Conservation (phyloP, 2,888 invertebrate genomes). For the Drosophila diplacantha region DNA sequence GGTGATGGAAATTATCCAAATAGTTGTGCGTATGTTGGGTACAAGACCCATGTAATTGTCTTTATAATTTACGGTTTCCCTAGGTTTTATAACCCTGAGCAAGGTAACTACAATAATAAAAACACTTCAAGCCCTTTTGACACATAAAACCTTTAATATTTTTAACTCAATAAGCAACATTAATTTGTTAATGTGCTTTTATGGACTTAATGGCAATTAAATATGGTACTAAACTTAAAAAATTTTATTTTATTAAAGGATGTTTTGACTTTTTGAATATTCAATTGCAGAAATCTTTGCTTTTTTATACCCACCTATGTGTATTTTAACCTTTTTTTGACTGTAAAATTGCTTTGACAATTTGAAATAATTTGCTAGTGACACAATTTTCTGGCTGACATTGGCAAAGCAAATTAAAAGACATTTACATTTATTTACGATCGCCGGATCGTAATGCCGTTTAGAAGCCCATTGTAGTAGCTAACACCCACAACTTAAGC, state of each 20-base stretch:
- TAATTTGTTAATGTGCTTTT: background rate
- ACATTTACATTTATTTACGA: slow-evolving; percentile 29
- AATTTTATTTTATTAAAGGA: background rate
- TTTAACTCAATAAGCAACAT: background rate
- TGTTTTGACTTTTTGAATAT: no score
- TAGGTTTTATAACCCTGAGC: background rate
- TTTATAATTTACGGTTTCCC: slow-evolving; percentile 12
- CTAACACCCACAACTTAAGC: slow-evolving; percentile 32
- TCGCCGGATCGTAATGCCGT: slow-evolving; percentile 40
- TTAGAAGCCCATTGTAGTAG: slow-evolving; percentile 1
- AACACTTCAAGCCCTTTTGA: background rate
- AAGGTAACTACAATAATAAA: background rate
- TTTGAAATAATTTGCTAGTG: slow-evolving; percentile 53
- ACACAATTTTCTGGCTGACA: slow-evolving; percentile 44
- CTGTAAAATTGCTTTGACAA: slow-evolving; percentile 49
- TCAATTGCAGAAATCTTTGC: background rate
- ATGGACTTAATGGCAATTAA: background rate
- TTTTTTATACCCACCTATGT: no score
- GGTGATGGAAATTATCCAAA: slow-evolving; percentile 9
- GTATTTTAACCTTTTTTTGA: no score
- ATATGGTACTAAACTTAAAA: background rate
- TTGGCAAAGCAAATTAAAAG: slow-evolving; percentile 53
- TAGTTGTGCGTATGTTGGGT: slow-evolving; percentile 10
- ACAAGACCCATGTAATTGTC: slow-evolving; percentile 3
- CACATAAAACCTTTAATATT: background rate